Evolutionary conservation across 2,888 invertebrate species (phyloP), one percentile per base, ranked within the genome.

Genomic region (Conomelus anceps): DNA sequence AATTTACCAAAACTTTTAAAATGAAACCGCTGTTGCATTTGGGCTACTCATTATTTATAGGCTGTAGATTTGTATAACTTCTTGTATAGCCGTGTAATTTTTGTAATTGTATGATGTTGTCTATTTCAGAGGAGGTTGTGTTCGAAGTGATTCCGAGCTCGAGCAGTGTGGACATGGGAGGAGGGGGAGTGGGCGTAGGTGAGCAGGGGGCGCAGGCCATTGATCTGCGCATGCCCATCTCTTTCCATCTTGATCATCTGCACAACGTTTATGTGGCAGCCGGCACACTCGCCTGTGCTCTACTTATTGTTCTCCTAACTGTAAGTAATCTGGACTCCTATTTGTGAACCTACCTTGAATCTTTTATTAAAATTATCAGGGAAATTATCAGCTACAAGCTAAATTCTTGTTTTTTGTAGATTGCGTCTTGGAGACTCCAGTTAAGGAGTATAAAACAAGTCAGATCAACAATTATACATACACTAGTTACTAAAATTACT

Each of bases 231-330:
- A 91, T 92, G 91, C 92, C 92, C 23, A 92, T 96, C 89, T 94
- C 95, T 0, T 93, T 95, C 90, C 95, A 95, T 93, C 94, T 95
- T 92, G 95, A 95, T 92, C 94, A 95, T 85, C 94, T 96, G 90
- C 96, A 96, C 94, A 97, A 96, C 93, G 95, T 97, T 92, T 97
- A 96, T 93, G 96, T 97, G 92, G 96, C 96, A 13, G 96, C 96
- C 24, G 96, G 96, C 88, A 96, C 96, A 11, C 94, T 97, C 90
- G 96, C 96, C 84, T 96, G 96, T 86, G 96, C 96, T 89, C 95
- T 97, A 90, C 94, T 96, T 90, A 96, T 97, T 92, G 96, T 97
- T 88, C 95, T 96, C 88, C 94, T 96, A 91, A 96, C 96, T 93
- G 96, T 97, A 92, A 95, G 95, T 93, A 91, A 87, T 22, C 23